Evolutionary conservation across 1,140 invertebrate genomes (phyloP).

Genomic region (Vollenhovia emeryi): DNA sequence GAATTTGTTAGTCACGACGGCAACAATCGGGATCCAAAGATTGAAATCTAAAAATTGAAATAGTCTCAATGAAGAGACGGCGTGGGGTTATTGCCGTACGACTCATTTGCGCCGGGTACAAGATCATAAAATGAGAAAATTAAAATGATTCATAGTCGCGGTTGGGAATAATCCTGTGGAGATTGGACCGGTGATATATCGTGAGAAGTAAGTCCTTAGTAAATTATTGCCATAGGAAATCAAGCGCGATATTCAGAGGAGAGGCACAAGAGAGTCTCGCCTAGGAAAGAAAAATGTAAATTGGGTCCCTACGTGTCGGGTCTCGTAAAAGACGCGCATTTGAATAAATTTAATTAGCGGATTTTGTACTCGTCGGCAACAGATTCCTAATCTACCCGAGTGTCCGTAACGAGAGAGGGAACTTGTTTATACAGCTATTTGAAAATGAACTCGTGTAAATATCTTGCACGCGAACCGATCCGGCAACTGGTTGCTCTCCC

Average conservation of each 20-base stretch:
- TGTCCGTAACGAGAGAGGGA: background rate
- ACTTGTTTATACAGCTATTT: background rate
- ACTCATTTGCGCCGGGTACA: background rate
- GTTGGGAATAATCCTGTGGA: background rate
- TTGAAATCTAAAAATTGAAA: background rate
- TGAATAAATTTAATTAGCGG: conserved; percentile 26
- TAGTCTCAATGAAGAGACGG: background rate
- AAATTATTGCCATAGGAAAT: background rate
- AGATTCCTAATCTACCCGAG: background rate
- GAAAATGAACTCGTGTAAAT: conserved; percentile 1
- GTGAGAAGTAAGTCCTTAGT: conserved; percentile 23
- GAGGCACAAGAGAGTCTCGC: background rate
- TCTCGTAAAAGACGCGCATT: background rate
- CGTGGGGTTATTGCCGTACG: background rate
- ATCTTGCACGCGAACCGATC: background rate
- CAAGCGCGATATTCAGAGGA: conserved; percentile 15
- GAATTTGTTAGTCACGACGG: background rate
- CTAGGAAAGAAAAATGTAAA: background rate
- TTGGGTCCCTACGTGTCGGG: background rate
- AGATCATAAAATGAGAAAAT: conserved; percentile 12
- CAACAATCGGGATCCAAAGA: background rate
- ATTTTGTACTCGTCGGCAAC: background rate
- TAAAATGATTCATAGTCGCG: conserved; percentile 30
- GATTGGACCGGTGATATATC: conserved; percentile 24
- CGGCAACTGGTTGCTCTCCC: background rate